Evolutionary conservation across 37 sponge, comb jelly and placozoan species (phyloP).

Genomic region (Lycopodina hypogea): DNA sequence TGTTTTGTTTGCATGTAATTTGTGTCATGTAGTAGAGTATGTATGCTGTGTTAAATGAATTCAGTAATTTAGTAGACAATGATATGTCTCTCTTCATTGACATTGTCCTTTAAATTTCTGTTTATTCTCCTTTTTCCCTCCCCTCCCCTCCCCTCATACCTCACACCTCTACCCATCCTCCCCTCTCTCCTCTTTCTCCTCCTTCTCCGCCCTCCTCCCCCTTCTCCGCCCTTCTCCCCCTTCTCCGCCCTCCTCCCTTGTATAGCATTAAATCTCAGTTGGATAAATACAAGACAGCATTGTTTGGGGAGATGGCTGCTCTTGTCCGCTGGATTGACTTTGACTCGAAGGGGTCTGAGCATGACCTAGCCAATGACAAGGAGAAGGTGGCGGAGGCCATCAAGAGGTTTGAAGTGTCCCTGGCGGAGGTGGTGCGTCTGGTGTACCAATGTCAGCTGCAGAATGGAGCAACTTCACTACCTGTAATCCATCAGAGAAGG

Average conservation of each 20-base stretch:
- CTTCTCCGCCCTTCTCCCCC: too few species aligned
- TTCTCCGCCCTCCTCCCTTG: not conserved
- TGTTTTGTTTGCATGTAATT: too few species aligned
- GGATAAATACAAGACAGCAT: conserved; percentile 25
- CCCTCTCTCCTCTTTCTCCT: too few species aligned
- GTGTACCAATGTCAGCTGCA: conserved; percentile 17
- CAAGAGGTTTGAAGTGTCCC: conserved; percentile 10
- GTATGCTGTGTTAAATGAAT: too few species aligned
- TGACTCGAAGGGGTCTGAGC: conserved; percentile 4
- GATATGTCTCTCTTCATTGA: too few species aligned
- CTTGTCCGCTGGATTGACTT: conserved; percentile 69
- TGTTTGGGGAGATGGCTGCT: conserved; percentile 42
- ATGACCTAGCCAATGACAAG: not conserved
- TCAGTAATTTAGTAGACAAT: too few species aligned
- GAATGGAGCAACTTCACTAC: not conserved
- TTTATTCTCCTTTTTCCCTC: too few species aligned
- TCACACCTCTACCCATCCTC: too few species aligned
- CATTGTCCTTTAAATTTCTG: too few species aligned
- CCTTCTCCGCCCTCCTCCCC: too few species aligned
- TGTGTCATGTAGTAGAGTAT: too few species aligned
- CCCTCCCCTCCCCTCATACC: too few species aligned
- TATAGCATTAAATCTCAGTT: conserved; percentile 36
- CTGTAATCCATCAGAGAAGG: conserved; percentile 2
- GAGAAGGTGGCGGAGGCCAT: not conserved
- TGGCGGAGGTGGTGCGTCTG: conserved; percentile 31